phyloP scores from a whole-genome alignment of 2,888 invertebrate genomes.

The Stenolophus ochropezus region DNA sequence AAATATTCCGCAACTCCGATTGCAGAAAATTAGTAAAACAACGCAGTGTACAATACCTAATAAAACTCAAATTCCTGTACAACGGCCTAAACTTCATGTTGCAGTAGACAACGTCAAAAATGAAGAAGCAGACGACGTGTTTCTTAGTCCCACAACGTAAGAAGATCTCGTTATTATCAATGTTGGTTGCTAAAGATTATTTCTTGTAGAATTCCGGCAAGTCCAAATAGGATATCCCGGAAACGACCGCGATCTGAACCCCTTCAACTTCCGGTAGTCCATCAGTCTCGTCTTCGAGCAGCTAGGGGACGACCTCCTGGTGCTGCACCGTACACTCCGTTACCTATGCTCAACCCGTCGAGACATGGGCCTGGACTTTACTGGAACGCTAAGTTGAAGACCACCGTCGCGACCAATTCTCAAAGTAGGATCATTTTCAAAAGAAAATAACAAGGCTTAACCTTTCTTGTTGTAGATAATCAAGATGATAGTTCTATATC shows the following conservation, averaged over 20 bases:
- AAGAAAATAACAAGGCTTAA: no score
- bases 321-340: conserved; percentile 88
- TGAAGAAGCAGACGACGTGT: conserved; percentile 83
- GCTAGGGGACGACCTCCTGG: conserved; percentile 73
- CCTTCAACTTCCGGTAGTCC: conserved; percentile 73
- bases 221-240: conserved; percentile 79
- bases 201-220: conserved; percentile 78
- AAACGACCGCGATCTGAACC: conserved; percentile 80
- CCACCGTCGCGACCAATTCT: conserved; percentile 60
- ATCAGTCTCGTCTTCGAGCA: conserved; percentile 75
- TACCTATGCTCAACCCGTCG: conserved; percentile 95
- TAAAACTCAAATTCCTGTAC: conserved; percentile 66
- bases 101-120: conserved; percentile 74
- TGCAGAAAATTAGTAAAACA: conserved; percentile 68
- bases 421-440: conserved; percentile 41
- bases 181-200: conserved; percentile 40
- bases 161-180: no score
- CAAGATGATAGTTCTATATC: conserved; percentile 66
- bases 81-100: conserved; percentile 68
- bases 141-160: conserved; percentile 82
- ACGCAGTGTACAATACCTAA: conserved; percentile 68
- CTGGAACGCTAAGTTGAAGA: conserved; percentile 73
- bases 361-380: conserved; percentile 92
- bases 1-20: conserved; percentile 62
- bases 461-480: no score